phyloP scores from a whole-genome alignment of 2,113 vertebrate genomes.

The Patagioenas fasciata region DNA sequence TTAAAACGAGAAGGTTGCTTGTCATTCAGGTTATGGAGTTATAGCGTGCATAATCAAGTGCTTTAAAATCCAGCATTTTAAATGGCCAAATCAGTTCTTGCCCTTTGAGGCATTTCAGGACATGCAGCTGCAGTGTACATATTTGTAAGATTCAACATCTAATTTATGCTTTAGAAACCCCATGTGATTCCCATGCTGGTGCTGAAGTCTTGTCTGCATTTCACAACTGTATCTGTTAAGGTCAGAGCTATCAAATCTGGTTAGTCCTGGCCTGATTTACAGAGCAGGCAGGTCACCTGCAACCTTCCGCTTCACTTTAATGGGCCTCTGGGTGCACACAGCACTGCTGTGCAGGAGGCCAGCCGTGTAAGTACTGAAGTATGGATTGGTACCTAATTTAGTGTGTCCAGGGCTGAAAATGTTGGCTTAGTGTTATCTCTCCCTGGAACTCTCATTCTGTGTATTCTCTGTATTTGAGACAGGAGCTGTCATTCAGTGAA shows the following conservation, averaged over 20 bases:
- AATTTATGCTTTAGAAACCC: background rate
- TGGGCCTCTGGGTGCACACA: background rate
- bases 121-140: background rate
- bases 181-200: background rate
- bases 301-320: background rate
- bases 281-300: background rate
- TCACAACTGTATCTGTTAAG: background rate
- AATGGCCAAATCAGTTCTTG: background rate
- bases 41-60: background rate
- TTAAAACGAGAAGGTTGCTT: background rate
- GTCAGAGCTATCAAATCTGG: slow-evolving; percentile 3
- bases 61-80: background rate
- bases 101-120: background rate
- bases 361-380: background rate
- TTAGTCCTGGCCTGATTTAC: background rate
- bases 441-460: background rate
- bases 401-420: slow-evolving; percentile 5
- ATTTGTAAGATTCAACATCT: background rate
- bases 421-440: background rate
- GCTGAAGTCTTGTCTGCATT: background rate
- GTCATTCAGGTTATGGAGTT: background rate
- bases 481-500: background rate
- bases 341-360: background rate
- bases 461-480: background rate
- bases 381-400: slow-evolving; percentile 1